Conservation (phyloP, 2,797 vertebrate species). For the Tapirus indicus region DNA sequence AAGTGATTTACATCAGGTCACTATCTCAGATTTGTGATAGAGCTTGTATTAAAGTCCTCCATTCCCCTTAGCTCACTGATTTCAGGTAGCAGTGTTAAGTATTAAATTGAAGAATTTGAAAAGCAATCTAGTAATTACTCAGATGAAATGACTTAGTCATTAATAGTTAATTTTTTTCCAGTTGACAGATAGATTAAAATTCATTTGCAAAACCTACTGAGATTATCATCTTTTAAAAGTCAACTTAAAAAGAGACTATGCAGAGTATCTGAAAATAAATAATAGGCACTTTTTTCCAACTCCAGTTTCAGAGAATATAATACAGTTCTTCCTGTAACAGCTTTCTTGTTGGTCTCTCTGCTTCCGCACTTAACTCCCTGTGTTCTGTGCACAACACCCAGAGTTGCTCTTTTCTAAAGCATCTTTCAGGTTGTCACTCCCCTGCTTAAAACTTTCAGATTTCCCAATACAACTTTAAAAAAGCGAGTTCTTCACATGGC, state of each 20-base stretch:
- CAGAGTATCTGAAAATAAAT: not conserved
- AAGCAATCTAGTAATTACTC: constrained; percentile 13
- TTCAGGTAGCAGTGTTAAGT: not conserved
- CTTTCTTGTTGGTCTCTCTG: constrained; percentile 18
- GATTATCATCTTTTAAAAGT: constrained; percentile 30
- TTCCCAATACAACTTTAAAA: not conserved
- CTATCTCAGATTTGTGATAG: not conserved
- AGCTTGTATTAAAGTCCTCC: not conserved
- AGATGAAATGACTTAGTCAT: not conserved
- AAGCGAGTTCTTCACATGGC: not conserved
- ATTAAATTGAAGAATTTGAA: constrained; percentile 59
- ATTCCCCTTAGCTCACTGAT: not conserved
- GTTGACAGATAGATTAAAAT: not conserved
- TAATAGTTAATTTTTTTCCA: constrained; percentile 29
- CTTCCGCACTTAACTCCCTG: not conserved
- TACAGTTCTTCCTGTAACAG: not conserved
- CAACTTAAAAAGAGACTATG: constrained; percentile 29
- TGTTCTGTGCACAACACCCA: not conserved
- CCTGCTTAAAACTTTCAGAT: not conserved
- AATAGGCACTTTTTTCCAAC: not conserved
- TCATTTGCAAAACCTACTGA: not conserved
- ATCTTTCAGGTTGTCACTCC: not conserved
- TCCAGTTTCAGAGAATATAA: not conserved
- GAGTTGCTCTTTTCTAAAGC: constrained; percentile 35
- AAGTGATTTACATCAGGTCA: not conserved